These are phyloP conservation scores for Montifringilla adamsi DNA, from an alignment of 2,113 vertebrate species.

Conservation along the genomic window DNA sequence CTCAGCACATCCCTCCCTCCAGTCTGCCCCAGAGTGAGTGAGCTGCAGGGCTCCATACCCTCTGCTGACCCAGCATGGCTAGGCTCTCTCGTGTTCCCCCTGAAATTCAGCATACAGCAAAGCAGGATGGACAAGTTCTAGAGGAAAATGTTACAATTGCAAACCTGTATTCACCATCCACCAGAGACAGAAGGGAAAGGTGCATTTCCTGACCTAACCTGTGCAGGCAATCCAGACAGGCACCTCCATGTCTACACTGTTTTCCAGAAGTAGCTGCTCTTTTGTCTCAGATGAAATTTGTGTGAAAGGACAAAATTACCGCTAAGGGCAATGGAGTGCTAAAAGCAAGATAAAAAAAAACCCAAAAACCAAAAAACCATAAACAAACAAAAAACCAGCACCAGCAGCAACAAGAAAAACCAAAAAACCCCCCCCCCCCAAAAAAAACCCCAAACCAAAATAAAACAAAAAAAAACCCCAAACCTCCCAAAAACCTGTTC, in stretches of 20 bases:
- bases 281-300: background rate
- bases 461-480: background rate
- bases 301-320: background rate
- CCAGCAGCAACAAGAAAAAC: too few species aligned
- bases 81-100: background rate
- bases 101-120: accelerated
- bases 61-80: accelerated
- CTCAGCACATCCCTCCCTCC: background rate
- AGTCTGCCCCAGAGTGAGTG: background rate
- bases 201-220: background rate
- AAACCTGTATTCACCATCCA: background rate
- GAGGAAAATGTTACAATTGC: background rate
- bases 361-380: background rate
- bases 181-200: background rate
- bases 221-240: background rate
- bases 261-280: background rate
- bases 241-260: background rate
- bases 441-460: background rate
- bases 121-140: background rate
- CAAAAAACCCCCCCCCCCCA: background rate
- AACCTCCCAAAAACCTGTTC: background rate
- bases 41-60: background rate
- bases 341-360: background rate
- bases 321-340: background rate
- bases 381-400: background rate